Percentiles rank a stretch among this genome's conserved stretches.
Evolutionary conservation across 2,797 vertebrate species (phyloP).

Genomic region (Cyprinella venusta): DNA sequence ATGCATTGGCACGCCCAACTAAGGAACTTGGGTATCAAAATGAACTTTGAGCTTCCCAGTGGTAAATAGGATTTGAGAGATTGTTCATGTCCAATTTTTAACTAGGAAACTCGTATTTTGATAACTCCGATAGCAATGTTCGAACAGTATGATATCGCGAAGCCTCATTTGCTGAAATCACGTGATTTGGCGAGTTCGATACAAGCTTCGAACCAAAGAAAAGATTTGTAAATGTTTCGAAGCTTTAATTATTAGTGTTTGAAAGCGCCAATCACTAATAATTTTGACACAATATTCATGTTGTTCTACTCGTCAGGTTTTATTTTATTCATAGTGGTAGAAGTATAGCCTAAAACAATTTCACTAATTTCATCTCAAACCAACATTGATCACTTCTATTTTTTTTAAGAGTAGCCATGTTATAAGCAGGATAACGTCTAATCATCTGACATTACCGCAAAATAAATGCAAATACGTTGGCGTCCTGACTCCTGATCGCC

Average conservation of each 20-base stretch:
- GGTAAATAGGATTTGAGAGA: background rate
- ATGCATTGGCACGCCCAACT: background rate
- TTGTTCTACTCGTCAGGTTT: background rate
- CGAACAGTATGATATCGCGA: background rate
- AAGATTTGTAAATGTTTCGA: background rate
- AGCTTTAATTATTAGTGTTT: background rate
- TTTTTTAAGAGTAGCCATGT: background rate
- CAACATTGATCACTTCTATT: background rate
- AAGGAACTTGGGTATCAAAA: background rate
- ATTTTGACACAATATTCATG: background rate
- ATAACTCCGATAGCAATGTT: background rate
- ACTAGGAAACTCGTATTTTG: background rate
- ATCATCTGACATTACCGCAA: background rate
- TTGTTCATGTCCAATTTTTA: too few species aligned
- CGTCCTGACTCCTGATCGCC: background rate
- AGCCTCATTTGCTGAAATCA: background rate
- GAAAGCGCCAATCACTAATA: background rate
- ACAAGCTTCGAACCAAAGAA: background rate
- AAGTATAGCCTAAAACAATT: background rate
- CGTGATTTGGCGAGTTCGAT: background rate
- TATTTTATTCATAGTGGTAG: background rate
- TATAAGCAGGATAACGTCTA: background rate
- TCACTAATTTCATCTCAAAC: background rate
- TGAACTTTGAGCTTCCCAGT: background rate
- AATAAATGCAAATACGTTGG: background rate